A percentile compares a stretch with the other conserved stretches of the same genome.
These are phyloP conservation scores for Telenomus remus DNA, from an alignment of 1,140 invertebrate genomes.

Conservation along the genomic window DNA sequence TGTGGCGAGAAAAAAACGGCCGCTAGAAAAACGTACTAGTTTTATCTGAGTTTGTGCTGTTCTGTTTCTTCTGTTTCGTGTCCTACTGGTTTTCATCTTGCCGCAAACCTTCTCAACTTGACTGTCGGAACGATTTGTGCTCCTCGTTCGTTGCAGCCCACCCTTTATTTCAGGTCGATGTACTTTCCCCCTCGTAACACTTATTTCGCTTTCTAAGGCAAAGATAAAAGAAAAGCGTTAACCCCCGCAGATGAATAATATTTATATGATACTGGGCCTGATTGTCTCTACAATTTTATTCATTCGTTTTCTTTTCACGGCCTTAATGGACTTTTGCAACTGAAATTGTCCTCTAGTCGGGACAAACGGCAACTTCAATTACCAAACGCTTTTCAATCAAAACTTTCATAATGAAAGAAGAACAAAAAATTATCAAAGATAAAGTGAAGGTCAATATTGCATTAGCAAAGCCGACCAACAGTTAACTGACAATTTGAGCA, in stretches of 20 bases:
- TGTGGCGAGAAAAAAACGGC: conserved; percentile 47
- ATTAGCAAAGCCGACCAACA: conserved; percentile 72
- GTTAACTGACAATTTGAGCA: conserved; percentile 75
- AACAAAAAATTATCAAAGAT: conserved; percentile 53
- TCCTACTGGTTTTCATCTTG: conserved; percentile 62
- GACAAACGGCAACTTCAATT: too few relatives aligned
- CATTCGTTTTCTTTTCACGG: conserved; percentile 33
- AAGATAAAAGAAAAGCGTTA: conserved; percentile 43
- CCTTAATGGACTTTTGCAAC: background rate
- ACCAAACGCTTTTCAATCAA: conserved; percentile 1
- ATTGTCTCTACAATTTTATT: conserved; percentile 33
- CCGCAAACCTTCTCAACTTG: conserved; percentile 54
- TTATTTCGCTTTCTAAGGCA: conserved; percentile 48
- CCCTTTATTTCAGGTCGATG: conserved; percentile 60
- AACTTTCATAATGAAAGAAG: conserved; percentile 45
- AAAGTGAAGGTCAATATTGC: conserved; percentile 66
- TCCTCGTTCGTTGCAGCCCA: conserved; percentile 61
- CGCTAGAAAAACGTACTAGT: conserved; percentile 50
- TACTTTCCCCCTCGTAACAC: conserved; percentile 55
- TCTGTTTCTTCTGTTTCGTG: conserved; percentile 31
- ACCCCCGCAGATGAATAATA: conserved; percentile 51
- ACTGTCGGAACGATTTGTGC: conserved; percentile 61
- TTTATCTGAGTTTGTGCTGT: conserved; percentile 47
- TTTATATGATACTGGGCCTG: conserved; percentile 48
- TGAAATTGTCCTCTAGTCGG: too few relatives aligned